Conservation (phyloP, 2,888 invertebrate genomes). For the Fabriciana adippe region DNA sequence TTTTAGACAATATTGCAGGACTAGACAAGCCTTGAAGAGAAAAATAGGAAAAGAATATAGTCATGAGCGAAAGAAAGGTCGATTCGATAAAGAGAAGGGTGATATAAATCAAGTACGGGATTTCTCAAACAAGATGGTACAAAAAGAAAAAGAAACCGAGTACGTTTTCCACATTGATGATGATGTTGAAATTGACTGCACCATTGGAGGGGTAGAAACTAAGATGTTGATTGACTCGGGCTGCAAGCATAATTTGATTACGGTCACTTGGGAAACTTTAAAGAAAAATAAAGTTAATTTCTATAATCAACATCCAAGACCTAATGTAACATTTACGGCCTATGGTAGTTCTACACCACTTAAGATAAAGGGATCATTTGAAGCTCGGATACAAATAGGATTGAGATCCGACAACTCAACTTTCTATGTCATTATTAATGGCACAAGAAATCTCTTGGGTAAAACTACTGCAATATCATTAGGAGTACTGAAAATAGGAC, state of each 20-base stretch:
- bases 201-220: slow-evolving; percentile 9
- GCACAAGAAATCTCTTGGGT: slow-evolving; percentile 4
- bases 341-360: slow-evolving; percentile 14
- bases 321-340: slow-evolving; percentile 6
- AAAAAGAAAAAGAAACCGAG: too few species aligned
- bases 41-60: background rate
- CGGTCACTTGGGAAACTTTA: too few species aligned
- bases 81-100: too few species aligned
- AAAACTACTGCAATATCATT: slow-evolving; percentile 1
- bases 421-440: slow-evolving; percentile 9
- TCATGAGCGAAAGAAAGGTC: too few species aligned
- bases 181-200: slow-evolving; percentile 6
- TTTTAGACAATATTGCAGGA: slow-evolving; percentile 10
- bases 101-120: too few species aligned
- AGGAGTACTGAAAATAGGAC: too few species aligned
- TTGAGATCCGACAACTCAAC: background rate
- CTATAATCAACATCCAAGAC: slow-evolving; percentile 7
- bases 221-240: slow-evolving; percentile 14
- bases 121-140: too few species aligned
- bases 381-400: slow-evolving; percentile 9
- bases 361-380: slow-evolving; percentile 13
- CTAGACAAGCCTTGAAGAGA: slow-evolving; percentile 6
- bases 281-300: background rate
- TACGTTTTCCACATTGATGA: slow-evolving; percentile 18
- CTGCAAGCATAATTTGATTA: background rate